Evolutionary conservation across 2,113 vertebrate species (phyloP), one percentile per base, ranked within the genome.

Genomic region (Dipodomys merriami): DNA sequence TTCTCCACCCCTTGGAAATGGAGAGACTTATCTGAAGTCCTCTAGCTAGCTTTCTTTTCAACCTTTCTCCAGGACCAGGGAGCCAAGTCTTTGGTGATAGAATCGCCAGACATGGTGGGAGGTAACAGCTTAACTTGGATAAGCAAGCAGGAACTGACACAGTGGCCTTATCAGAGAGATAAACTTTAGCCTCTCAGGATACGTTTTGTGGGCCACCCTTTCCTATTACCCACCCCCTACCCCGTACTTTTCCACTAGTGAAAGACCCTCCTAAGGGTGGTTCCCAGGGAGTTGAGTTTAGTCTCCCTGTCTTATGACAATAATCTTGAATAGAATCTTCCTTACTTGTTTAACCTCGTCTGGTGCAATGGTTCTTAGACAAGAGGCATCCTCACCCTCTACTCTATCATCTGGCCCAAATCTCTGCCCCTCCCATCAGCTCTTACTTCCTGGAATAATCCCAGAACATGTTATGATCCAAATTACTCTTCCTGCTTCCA

Each of bases 401-500:
- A 29, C 23, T 10, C 46, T 23, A 23, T 20, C 77, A 30, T 79
- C 80, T 67, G 69, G 71, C 57, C 53, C 69, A 68, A 71, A 49
- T 33, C 13, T 22, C 86, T 67, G 72, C 72, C 23, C 53, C 78
- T 95, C 79, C 86, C 44, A 57, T 18, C 5, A 44, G 87, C 25
- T 23, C 33, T 93, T 25, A 76, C 46, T 94, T 86, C 53, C 15
- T 16, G 53, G 53, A 57, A 18, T 4, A 57, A 57, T 57, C 79
- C 85, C n/a, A 22, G 7, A 93, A 91, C 64, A 78, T 90, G 71
- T 65, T 96, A 68, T 76, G 30, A 74, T 88, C 49, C 60, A 67
- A 27, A 84, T 76, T 71, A 57, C 22, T 60, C 19, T 79, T 88
- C 60, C 27, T 69, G 76, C 19, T 86, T 16, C 90, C 60, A 39